A percentile compares a stretch with the other conserved stretches of the same genome.
Conservation (phyloP, 2,888 invertebrate species). For the Fissipunctia ypsillon region DNA sequence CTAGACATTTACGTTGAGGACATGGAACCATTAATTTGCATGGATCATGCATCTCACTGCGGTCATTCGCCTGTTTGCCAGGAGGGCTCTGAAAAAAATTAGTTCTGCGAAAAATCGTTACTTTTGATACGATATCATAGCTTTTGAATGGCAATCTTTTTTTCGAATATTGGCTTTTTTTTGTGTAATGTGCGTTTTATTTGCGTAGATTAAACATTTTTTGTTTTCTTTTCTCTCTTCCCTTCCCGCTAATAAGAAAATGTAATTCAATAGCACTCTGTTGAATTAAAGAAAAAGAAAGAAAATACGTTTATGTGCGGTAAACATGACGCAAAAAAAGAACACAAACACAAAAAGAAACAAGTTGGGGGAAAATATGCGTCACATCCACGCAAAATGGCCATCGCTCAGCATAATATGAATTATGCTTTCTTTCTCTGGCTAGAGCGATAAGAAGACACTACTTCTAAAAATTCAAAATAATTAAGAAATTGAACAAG, state of each 20-base stretch:
- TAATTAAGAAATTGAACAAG: not conserved
- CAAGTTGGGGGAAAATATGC: too few species aligned
- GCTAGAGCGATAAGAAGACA: not conserved
- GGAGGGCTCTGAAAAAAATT: not conserved
- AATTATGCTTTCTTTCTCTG: too few species aligned
- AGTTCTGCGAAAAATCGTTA: not conserved
- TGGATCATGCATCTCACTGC: not conserved
- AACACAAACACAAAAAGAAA: too few species aligned
- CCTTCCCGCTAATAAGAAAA: not conserved
- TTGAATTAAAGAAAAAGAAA: too few species aligned
- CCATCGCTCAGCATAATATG: too few species aligned
- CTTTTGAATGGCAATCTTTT: not conserved
- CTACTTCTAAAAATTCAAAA: not conserved
- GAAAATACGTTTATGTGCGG: too few species aligned
- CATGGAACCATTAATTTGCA: constrained; percentile 17
- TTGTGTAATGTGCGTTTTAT: too few species aligned
- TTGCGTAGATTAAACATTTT: not conserved
- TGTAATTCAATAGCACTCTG: too few species aligned
- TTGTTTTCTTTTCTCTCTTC: not conserved
- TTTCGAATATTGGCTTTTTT: not conserved
- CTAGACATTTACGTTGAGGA: not conserved
- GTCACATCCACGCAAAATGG: too few species aligned
- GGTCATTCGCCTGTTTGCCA: not conserved
- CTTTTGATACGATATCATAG: not conserved
- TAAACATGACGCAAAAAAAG: too few species aligned